Base-by-base conservation (phyloP, 2,113 vertebrate species). In the Varanus komodoensis region DNA sequence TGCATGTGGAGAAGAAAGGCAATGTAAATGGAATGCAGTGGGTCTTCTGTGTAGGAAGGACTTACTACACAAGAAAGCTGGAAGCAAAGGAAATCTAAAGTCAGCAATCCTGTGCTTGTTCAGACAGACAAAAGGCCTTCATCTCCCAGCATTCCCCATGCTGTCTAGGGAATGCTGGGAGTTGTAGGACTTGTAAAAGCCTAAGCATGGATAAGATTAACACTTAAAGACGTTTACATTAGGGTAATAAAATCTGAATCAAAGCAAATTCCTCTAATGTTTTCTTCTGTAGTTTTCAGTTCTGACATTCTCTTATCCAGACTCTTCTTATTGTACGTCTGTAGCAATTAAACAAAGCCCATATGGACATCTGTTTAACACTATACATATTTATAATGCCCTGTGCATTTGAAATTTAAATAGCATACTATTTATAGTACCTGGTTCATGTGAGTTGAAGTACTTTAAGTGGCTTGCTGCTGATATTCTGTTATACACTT, bases 351-450 rank as follows among this genome's bases (percentile, higher is more conserved):
- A 95, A 82, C 94, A 91, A 94, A 95, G n/a, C 91, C 95, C 92
- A 92, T 68, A 88, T 73, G 91, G 95, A 95, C 96, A 97, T 97
- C 95, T 97, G 95, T 93, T 96, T 89, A 83, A 52, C 48, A 74
- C 90, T 88, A 77, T 94, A 95, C 94, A 95, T 96, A 52, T 95
- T 96, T 95, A 96, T 89, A 94, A 92, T 95, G 95, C 95, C 3
- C 12, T 92, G 82, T 92, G 87, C 95, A 96, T 97, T 95, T 96
- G 89, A 97, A 97, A 96, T 97, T 95, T 97, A 97, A 96, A 97
- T 97, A 92, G 96, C 79, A 52, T 92, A 95, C 74, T 71, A 87
- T 96, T 96, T 96, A 89, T 90, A 52, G 95, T 94, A 94, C 91
- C 96, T 90, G 86, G 94, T 96, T 93, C 90, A 96, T 83, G 93